Evolutionary conservation across 2,888 invertebrate species (phyloP).

Genomic region (Apodemia duryi): DNA sequence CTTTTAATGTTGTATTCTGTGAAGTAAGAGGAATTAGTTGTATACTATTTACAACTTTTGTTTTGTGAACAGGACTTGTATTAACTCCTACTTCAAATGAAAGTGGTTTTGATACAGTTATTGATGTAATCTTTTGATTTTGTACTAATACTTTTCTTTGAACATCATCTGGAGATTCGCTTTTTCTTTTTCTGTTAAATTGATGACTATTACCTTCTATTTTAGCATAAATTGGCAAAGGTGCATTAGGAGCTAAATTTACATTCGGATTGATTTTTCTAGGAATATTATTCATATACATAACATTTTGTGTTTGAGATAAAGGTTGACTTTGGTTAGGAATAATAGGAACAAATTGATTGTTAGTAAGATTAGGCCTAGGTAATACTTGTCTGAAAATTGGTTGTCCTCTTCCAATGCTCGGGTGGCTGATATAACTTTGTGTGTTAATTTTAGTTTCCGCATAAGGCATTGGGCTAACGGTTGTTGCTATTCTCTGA

Average conservation of each 20-base stretch:
- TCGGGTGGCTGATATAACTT: neutral
- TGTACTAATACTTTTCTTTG: constrained; percentile 36
- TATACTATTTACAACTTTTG: constrained; percentile 31
- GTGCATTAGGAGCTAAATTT: constrained; percentile 20
- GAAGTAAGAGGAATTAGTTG: constrained; percentile 33
- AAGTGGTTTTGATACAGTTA: constrained; percentile 24
- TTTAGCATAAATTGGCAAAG: constrained; percentile 26
- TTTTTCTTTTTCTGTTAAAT: constrained; percentile 55
- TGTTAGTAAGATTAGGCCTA: constrained; percentile 39
- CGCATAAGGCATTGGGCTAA: constrained; percentile 14
- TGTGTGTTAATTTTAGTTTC: constrained; percentile 15
- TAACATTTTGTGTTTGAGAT: constrained; percentile 29
- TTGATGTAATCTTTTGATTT: constrained; percentile 25
- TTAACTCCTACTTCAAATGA: constrained; percentile 26
- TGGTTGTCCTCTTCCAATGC: constrained; percentile 22
- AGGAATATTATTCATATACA: constrained; percentile 26
- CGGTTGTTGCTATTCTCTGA: constrained; percentile 18
- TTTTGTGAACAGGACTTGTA: constrained; percentile 41
- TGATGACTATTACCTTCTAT: constrained; percentile 31
- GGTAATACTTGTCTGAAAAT: constrained; percentile 50
- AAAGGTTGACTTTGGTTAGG: constrained; percentile 15
- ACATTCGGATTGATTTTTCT: constrained; percentile 25
- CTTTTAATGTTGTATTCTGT: constrained; percentile 31
- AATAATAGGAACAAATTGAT: constrained; percentile 7
- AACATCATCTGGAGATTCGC: constrained; percentile 60